Percentiles rank a stretch among this genome's conserved stretches.
Conservation (phyloP, 2,888 invertebrate species). For the Apamea crenata region DNA sequence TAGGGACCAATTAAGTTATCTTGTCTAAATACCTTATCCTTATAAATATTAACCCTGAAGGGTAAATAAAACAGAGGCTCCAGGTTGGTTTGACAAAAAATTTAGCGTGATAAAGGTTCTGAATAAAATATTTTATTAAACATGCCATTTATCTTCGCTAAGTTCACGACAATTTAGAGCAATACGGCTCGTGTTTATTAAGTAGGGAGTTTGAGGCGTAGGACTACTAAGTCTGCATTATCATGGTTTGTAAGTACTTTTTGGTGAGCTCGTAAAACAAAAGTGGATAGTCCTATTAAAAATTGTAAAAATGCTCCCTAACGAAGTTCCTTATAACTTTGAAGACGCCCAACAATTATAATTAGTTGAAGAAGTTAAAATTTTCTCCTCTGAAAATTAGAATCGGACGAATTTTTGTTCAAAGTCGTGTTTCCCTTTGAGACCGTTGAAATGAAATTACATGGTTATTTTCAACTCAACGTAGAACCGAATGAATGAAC, state of each 20-base stretch:
- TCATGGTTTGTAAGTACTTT: conserved; percentile 36
- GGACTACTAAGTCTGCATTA: conserved; percentile 12
- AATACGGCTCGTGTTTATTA: conserved; percentile 35
- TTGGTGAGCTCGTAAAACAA: conserved; percentile 19
- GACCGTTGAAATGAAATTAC: conserved; percentile 70
- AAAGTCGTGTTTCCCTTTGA: conserved; percentile 66
- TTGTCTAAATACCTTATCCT: conserved; percentile 53
- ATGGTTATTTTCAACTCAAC: conserved; percentile 68
- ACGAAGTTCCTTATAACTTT: conserved; percentile 36
- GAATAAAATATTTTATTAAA: conserved; percentile 50
- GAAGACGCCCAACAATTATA: conserved; percentile 43
- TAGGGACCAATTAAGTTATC: conserved; percentile 60
- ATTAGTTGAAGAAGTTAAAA: conserved; percentile 63
- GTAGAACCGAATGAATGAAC: conserved; percentile 63
- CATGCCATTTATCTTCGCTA: conserved; percentile 27
- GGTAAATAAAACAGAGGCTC: conserved; percentile 20
- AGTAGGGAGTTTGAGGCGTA: conserved; percentile 22
- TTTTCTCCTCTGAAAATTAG: conserved; percentile 55
- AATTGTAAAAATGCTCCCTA: conserved; percentile 25
- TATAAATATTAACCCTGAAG: conserved; percentile 41
- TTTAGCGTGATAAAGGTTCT: conserved; percentile 22
- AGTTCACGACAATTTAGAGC: conserved; percentile 37
- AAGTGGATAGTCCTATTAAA: conserved; percentile 26
- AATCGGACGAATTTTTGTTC: conserved; percentile 54
- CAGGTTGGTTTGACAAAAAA: conserved; percentile 36